Conservation (phyloP, 2,888 invertebrate species). For the Trichacis sp. region DNA sequence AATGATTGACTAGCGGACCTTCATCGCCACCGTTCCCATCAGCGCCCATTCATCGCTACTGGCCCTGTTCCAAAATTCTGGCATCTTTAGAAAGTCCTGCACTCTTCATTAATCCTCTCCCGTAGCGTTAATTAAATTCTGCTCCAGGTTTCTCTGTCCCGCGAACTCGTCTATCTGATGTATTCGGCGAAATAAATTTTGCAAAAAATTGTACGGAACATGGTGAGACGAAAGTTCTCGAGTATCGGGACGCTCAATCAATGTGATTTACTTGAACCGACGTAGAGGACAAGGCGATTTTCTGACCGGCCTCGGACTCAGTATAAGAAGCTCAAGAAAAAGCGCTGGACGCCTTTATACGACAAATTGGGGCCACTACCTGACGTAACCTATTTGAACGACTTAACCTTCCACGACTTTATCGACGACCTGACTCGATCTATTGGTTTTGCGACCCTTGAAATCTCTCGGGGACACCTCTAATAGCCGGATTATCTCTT, state of each 20-base stretch:
- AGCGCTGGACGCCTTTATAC: slow-evolving; percentile 61
- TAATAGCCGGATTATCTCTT: slow-evolving; percentile 68
- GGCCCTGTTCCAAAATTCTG: background rate
- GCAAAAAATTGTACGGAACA: background rate
- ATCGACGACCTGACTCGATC: slow-evolving; percentile 59
- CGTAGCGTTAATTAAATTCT: background rate
- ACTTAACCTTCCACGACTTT: slow-evolving; percentile 55
- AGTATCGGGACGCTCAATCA: slow-evolving; percentile 59
- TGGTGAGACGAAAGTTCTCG: background rate
- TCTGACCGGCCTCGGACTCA: slow-evolving; percentile 46
- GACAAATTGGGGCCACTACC: slow-evolving; percentile 66
- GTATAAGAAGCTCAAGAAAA: slow-evolving; percentile 58
- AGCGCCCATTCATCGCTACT: background rate
- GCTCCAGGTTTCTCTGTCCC: no score
- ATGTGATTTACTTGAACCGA: slow-evolving; percentile 63
- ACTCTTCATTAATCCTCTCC: background rate
- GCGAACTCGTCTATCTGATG: background rate
- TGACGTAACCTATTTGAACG: slow-evolving; percentile 53
- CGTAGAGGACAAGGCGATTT: slow-evolving; percentile 45
- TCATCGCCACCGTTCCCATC: background rate
- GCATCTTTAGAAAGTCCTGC: background rate
- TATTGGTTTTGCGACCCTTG: slow-evolving; percentile 58
- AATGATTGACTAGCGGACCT: slow-evolving; percentile 25
- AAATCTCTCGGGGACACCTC: slow-evolving; percentile 66
- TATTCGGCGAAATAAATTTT: background rate